Evolutionary conservation across 2,888 invertebrate species (phyloP).

Genomic region (Andrena haemorrhoa): DNA sequence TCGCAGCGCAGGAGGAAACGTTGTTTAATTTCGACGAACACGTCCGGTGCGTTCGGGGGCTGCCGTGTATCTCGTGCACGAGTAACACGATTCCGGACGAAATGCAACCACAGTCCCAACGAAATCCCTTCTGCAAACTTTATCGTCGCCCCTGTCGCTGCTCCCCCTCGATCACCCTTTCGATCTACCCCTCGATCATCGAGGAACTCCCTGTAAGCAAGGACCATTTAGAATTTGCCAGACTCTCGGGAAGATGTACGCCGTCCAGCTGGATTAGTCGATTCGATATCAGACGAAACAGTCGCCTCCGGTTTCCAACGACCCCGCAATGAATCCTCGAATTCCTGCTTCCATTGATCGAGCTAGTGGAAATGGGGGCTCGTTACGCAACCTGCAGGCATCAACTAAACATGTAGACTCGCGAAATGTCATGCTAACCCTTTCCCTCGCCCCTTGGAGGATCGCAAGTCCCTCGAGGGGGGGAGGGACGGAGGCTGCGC

Average conservation of each 20-base stretch:
- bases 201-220: background rate
- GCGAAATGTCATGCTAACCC: slow-evolving; percentile 15
- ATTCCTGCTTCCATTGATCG: background rate
- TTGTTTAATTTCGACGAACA: slow-evolving; percentile 77
- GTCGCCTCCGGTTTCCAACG: no score
- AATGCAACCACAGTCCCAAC: slow-evolving; percentile 10
- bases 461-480: slow-evolving; percentile 38
- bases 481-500: slow-evolving; percentile 21
- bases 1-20: slow-evolving; percentile 64
- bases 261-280: no score
- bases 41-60: slow-evolving; percentile 55
- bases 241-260: background rate
- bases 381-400: background rate
- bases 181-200: background rate
- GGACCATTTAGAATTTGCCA: background rate
- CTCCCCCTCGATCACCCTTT: background rate
- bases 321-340: background rate
- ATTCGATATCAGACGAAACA: no score
- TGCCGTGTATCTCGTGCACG: slow-evolving; percentile 56
- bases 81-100: slow-evolving; percentile 33
- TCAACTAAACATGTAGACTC: slow-evolving; percentile 1
- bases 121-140: slow-evolving; percentile 27
- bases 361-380: background rate
- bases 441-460: slow-evolving; percentile 6
- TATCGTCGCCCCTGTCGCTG: background rate